Base-by-base conservation (phyloP, 2,113 vertebrate species). In the Salvelinus namaycush region DNA sequence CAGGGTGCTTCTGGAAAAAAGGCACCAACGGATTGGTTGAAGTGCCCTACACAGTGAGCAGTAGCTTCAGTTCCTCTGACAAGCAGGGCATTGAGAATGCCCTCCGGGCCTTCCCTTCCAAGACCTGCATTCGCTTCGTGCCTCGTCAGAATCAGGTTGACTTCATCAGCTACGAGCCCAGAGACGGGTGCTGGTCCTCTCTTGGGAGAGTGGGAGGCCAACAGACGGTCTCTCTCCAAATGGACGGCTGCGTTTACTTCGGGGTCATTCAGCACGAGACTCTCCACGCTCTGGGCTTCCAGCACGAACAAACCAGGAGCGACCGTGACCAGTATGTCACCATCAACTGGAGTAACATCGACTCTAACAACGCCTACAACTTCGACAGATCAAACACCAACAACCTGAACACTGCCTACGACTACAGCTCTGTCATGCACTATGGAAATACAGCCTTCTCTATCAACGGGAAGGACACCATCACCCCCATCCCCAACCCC, bases 251-350 rank as follows among this genome's bases (percentile, higher is more conserved):
- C 9, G 0, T 93, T 0, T 0, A 0, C 0, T 13, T 44, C 0
- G 83, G 87, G 4, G 60, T 93, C 75, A 73, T 83, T 68, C 86
- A 89, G 70, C 92, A 93, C 7, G 90, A 91, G 69, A 44, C 92
- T 66, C 68, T 92, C 34, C 92, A 92, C 16, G 18, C 84, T 0
- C 31, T 94, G 26, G 92, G 92, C 18, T 92, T 93, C 84, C 82
- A 87, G 77, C 92, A 93, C 16, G 91, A 94, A 20, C 92, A 94
- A 68, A 90, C n/a, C 0, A 80, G 91, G 1, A 82, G 76, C 4
- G 86, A 94, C 84, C 84, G 91, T 0, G 87, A 93, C 79, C 0
- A 73, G 0, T 76, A 93, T 3, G 9, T 94, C 69, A 75, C 0
- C 3, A 87, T 90, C 87, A 70, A 85, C 79, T 88, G 84, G 88